A percentile compares a stretch with the other conserved stretches of the same genome.
Conservation (phyloP, 2,888 invertebrate species). For the Agriopis aurantiaria region DNA sequence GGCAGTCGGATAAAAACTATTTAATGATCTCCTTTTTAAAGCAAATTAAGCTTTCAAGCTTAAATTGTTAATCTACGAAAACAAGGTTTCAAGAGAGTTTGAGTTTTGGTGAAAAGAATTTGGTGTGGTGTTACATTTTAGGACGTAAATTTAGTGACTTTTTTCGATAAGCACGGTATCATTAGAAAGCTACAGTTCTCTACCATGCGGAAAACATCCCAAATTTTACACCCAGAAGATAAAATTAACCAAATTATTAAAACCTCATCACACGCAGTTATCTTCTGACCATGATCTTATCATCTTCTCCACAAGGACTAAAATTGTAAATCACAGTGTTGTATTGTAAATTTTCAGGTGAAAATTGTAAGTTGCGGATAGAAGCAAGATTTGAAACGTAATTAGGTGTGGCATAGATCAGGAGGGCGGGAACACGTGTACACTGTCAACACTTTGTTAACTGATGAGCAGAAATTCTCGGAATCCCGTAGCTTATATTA, state of each 20-base stretch:
- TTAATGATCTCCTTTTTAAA: no score
- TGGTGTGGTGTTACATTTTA: neutral
- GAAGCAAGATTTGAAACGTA: constrained; percentile 48
- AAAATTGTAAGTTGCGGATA: neutral
- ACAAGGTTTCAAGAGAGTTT: no score
- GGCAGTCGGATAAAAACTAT: no score
- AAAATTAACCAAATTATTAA: neutral
- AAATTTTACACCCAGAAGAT: constrained; percentile 11
- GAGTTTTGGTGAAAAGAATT: no score
- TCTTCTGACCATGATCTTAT: neutral
- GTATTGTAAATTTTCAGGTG: neutral
- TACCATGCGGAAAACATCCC: constrained; percentile 33
- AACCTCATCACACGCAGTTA: neutral
- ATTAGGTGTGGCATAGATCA: constrained; percentile 73
- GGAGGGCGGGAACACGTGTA: constrained; percentile 59
- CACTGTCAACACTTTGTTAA: constrained; percentile 58
- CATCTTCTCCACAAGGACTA: neutral
- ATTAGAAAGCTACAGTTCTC: constrained; percentile 3
- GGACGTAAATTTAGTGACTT: neutral
- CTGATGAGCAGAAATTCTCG: constrained; percentile 44
- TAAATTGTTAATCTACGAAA: no score
- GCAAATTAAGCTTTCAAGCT: no score
- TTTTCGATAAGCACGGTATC: neutral
- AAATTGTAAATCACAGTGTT: neutral
- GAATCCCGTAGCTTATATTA: constrained; percentile 37